Evolutionary conservation across 2,888 invertebrate species (phyloP).

Genomic region (Drosophila glabriapex): DNA sequence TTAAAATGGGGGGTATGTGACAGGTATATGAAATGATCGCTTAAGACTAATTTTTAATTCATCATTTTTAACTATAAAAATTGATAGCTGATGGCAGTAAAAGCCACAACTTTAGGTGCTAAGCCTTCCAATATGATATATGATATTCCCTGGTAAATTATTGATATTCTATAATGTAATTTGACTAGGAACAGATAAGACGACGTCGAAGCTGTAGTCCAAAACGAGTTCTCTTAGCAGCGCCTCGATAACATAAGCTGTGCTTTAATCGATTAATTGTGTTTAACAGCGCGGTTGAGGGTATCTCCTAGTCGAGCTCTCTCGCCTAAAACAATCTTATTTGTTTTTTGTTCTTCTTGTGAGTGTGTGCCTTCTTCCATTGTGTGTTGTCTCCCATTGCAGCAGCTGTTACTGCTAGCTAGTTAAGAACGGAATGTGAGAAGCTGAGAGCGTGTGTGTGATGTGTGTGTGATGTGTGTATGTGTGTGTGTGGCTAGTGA

Average conservation of each 20-base stretch:
- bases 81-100: background rate
- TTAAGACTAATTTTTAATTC: background rate
- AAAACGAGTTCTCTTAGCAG: accelerated
- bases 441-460: conserved; percentile 21
- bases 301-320: background rate
- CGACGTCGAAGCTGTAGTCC: background rate
- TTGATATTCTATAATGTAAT: background rate
- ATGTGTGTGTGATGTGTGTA: conserved; percentile 19
- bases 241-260: background rate
- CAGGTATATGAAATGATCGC: background rate
- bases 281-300: background rate
- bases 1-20: background rate
- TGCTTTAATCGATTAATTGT: background rate
- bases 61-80: too few species aligned
- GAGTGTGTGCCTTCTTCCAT: conserved; percentile 12
- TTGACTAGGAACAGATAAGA: background rate
- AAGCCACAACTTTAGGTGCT: background rate
- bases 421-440: conserved; percentile 49
- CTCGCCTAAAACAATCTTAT: background rate
- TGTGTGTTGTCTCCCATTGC: conserved; percentile 40
- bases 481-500: conserved; percentile 41
- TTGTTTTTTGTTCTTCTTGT: background rate
- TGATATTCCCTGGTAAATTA: background rate
- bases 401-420: conserved; percentile 68
- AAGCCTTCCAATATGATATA: background rate